These are phyloP conservation scores for Chrysotoxum bicinctum DNA, from an alignment of 2,888 invertebrate species.

Conservation along the genomic window DNA sequence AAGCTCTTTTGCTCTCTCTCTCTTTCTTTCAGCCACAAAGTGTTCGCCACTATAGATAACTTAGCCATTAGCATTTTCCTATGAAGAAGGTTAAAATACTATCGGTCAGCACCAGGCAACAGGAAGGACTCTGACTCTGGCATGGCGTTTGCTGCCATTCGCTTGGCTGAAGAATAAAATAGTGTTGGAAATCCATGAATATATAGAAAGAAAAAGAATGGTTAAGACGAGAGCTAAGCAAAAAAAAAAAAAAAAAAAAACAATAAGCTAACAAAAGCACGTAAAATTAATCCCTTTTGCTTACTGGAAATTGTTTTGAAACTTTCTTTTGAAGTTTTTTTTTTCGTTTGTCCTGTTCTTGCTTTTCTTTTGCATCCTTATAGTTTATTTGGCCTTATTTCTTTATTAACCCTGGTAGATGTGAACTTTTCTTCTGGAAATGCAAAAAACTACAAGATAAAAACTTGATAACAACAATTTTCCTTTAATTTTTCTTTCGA, in stretches of 20 bases:
- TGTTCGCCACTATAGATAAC: conserved; percentile 57
- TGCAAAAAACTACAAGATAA: not conserved
- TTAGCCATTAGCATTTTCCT: conserved; percentile 53
- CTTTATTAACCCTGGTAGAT: conserved; percentile 25
- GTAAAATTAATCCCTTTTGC: conserved; percentile 61
- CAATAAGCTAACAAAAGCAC: conserved; percentile 38
- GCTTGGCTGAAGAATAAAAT: not conserved
- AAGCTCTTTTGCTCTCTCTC: conserved; percentile 19
- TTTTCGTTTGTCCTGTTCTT: not conserved
- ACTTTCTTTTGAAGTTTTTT: conserved; percentile 59
- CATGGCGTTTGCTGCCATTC: conserved; percentile 9
- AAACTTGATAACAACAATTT: conserved; percentile 50
- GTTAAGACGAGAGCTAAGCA: not conserved
- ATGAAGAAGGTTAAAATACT: conserved; percentile 34
- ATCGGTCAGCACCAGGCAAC: conserved; percentile 24
- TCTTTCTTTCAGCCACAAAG: conserved; percentile 29
- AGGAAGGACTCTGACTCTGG: not conserved
- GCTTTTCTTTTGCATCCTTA: not conserved
- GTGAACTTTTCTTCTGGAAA: conserved; percentile 32
- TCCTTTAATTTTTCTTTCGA: conserved; percentile 15
- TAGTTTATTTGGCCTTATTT: conserved; percentile 16
- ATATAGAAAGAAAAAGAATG: not conserved
- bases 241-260: not conserved
- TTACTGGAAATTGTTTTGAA: conserved; percentile 61
- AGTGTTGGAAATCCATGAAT: not conserved